A percentile compares a stretch with the other conserved stretches of the same genome.
These are phyloP conservation scores for Cyclura pinguis DNA, from an alignment of 2,797 vertebrate genomes.

Conservation along the genomic window DNA sequence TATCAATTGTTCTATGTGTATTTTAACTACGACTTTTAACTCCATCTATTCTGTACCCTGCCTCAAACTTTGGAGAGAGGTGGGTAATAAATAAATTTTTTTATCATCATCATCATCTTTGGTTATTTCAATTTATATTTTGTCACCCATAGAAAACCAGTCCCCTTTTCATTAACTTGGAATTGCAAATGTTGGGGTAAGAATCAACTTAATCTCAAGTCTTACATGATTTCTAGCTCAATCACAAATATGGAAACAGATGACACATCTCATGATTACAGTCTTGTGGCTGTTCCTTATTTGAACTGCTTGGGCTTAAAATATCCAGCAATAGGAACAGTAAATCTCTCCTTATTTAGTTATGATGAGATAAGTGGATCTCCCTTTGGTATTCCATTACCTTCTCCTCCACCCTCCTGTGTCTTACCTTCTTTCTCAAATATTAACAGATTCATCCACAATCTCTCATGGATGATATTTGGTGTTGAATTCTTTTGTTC, in stretches of 20 bases:
- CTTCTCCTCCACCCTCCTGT: background rate
- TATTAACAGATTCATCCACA: background rate
- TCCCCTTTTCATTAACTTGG: background rate
- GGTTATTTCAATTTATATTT: background rate
- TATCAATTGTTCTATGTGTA: too few species aligned
- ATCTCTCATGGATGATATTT: background rate
- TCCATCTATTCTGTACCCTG: too few species aligned
- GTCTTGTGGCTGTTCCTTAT: constrained; percentile 18
- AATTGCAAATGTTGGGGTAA: constrained; percentile 4
- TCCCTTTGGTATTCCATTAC: background rate
- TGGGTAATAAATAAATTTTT: too few species aligned
- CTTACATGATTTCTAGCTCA: background rate
- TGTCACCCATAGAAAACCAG: background rate
- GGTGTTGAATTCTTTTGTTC: constrained; percentile 31
- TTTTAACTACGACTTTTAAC: too few species aligned
- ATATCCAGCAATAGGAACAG: background rate
- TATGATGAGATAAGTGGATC: constrained; percentile 19
- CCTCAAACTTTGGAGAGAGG: too few species aligned
- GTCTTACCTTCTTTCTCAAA: constrained; percentile 5
- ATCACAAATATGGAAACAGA: constrained; percentile 18
- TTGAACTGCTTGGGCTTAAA: constrained; percentile 30
- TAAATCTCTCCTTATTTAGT: constrained; percentile 10
- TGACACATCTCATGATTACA: background rate
- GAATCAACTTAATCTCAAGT: constrained; percentile 6
- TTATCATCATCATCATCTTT: too few species aligned